These are phyloP conservation scores for Lagodon rhomboides DNA, from an alignment of 2,797 vertebrate genomes.

Conservation along the genomic window DNA sequence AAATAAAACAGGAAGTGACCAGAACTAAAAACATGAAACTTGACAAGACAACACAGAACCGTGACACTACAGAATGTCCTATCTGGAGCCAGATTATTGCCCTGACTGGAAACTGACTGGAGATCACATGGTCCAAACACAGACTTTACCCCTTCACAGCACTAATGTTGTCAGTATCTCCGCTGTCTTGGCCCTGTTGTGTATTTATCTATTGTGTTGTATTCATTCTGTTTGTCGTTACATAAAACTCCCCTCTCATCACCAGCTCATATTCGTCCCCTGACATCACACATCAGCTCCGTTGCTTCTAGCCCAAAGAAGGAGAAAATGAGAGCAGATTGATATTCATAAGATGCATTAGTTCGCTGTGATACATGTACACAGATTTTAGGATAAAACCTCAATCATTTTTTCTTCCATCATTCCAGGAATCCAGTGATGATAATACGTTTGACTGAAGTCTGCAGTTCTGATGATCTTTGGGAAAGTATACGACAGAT, in stretches of 20 bases:
- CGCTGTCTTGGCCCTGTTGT: background rate
- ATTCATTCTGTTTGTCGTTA: background rate
- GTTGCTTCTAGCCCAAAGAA: background rate
- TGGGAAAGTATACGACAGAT: background rate
- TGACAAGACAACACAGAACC: too few species aligned
- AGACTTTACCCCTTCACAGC: background rate
- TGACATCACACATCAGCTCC: conserved; percentile 4
- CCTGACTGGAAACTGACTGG: background rate
- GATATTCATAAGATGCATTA: conserved; percentile 16
- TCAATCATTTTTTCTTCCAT: conserved; percentile 7
- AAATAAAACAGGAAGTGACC: too few species aligned
- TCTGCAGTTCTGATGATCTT: background rate
- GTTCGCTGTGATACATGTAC: conserved; percentile 16
- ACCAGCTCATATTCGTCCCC: conserved; percentile 1
- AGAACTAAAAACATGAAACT: too few species aligned
- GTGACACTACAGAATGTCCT: too few species aligned
- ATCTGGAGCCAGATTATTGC: too few species aligned
- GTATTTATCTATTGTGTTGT: background rate
- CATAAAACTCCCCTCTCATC: background rate
- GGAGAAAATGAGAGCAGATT: conserved; percentile 19
- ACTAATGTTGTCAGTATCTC: background rate
- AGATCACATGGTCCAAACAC: background rate
- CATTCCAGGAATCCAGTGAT: background rate
- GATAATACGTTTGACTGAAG: background rate
- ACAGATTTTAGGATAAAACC: conserved; percentile 18